Evolutionary conservation across 1,140 invertebrate genomes (phyloP).

Genomic region (Scaptomyza pallida): DNA sequence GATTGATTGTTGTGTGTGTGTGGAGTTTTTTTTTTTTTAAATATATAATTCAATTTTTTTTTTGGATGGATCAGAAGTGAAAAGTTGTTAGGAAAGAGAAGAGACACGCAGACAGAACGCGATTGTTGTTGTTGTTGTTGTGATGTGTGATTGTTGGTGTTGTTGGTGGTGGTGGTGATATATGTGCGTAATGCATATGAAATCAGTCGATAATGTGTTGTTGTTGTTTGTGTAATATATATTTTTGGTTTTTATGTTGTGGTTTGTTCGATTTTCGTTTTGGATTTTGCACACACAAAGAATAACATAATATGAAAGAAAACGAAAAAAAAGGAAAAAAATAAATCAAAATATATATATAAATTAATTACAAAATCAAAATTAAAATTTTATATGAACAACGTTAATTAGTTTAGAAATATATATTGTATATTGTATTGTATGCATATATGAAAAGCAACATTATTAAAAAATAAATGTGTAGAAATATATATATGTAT

Average conservation of each 20-base stretch:
- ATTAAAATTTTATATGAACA: constrained; percentile 42
- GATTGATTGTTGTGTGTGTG: constrained; percentile 32
- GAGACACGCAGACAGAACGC: constrained; percentile 56
- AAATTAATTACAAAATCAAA: constrained; percentile 72
- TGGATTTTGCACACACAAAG: constrained; percentile 65
- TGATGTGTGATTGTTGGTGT: constrained; percentile 30
- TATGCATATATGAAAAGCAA: constrained; percentile 9
- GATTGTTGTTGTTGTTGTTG: constrained; percentile 40
- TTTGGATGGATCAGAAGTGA: constrained; percentile 78
- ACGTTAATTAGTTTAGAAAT: constrained; percentile 36
- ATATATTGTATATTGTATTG: constrained; percentile 22
- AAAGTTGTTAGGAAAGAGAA: constrained; percentile 81
- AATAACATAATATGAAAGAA: constrained; percentile 76
- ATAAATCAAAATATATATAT: constrained; percentile 73
- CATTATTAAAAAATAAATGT: constrained; percentile 37
- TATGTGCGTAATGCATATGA: constrained; percentile 34
- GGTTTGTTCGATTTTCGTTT: constrained; percentile 59
- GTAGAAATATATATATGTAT: constrained; percentile 23
- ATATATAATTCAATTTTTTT: constrained; percentile 47
- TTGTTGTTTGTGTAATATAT: constrained; percentile 45
- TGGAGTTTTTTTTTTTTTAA: constrained; percentile 43
- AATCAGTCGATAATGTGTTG: constrained; percentile 36
- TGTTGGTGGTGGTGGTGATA: constrained; percentile 17
- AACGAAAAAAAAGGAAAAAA: constrained; percentile 64
- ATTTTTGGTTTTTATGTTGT: constrained; percentile 23